These are phyloP conservation scores for Aleiodes testaceus DNA, from an alignment of 2,888 invertebrate genomes.

Conservation along the genomic window DNA sequence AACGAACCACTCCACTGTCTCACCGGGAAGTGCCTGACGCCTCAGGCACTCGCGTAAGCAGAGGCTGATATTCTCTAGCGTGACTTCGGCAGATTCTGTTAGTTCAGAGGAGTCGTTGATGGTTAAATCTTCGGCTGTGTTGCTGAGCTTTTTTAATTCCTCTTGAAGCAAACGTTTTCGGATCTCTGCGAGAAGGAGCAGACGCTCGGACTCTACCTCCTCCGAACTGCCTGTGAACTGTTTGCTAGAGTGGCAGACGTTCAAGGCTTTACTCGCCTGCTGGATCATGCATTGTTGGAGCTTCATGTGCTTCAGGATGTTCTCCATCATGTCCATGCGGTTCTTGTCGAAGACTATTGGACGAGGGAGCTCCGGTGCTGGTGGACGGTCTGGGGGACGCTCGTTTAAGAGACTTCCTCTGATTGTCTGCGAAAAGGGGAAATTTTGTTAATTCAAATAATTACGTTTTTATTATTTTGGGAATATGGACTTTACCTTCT, in stretches of 20 bases:
- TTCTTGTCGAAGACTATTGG: not conserved
- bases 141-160: conserved; percentile 55
- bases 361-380: not conserved
- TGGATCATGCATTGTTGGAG: conserved; percentile 59
- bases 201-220: conserved; percentile 75
- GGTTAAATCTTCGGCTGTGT: conserved; percentile 23
- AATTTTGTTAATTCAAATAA: too few relatives aligned
- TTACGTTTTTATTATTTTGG: too few relatives aligned
- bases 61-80: conserved; percentile 54
- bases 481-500: conserved; percentile 45
- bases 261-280: conserved; percentile 73
- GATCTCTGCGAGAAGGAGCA: conserved; percentile 70
- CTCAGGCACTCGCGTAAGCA: conserved; percentile 53
- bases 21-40: conserved; percentile 48
- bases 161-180: conserved; percentile 54
- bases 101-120: not conserved
- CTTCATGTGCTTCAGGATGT: conserved; percentile 55
- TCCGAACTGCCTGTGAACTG: conserved; percentile 73
- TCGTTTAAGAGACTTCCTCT: conserved; percentile 35
- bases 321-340: conserved; percentile 50
- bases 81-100: conserved; percentile 53
- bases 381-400: not conserved
- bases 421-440: conserved; percentile 49
- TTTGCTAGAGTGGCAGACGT: conserved; percentile 72
- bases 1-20: conserved; percentile 67